Evolutionary conservation across 2,888 invertebrate species (phyloP).

Genomic region (Caenorhabditis sinica): DNA sequence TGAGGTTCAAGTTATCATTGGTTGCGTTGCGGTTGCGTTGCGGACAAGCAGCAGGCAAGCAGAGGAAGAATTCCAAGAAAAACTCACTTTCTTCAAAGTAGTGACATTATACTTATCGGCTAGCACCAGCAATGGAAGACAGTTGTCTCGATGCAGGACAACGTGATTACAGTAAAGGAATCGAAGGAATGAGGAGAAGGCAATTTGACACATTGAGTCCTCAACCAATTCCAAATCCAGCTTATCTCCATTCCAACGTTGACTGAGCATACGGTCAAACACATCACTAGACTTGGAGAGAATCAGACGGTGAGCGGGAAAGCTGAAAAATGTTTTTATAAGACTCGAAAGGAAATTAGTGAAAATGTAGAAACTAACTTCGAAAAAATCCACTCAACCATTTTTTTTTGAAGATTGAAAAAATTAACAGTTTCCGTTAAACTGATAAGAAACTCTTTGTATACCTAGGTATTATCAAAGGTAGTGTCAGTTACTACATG

Average conservation of each 20-base stretch:
- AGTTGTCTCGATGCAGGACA: constrained; percentile 84
- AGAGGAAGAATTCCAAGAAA: too few relatives aligned
- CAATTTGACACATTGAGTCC: constrained; percentile 84
- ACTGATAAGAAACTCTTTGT: too few relatives aligned
- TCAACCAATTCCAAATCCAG: constrained; percentile 84
- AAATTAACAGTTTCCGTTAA: too few relatives aligned
- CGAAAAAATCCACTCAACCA: too few relatives aligned
- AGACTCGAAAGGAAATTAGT: too few relatives aligned
- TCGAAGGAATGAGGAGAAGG: constrained; percentile 84
- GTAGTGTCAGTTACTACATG: too few relatives aligned
- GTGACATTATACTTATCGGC: constrained; percentile 85
- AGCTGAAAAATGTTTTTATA: constrained; percentile 73
- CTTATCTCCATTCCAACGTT: constrained; percentile 83
- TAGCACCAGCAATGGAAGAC: constrained; percentile 84
- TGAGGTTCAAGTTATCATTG: background rate
- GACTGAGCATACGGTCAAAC: constrained; percentile 85
- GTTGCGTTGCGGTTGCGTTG: too few relatives aligned
- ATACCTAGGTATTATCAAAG: too few relatives aligned
- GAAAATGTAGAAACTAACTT: too few relatives aligned
- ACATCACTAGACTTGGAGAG: constrained; percentile 85
- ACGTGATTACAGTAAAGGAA: constrained; percentile 85
- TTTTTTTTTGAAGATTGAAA: too few relatives aligned
- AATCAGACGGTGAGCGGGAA: constrained; percentile 85
- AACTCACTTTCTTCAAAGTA: constrained; percentile 83
- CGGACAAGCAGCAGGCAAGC: too few relatives aligned